phyloP scores from a whole-genome alignment of 1,140 invertebrate species.

The Phthorimaea operculella region DNA sequence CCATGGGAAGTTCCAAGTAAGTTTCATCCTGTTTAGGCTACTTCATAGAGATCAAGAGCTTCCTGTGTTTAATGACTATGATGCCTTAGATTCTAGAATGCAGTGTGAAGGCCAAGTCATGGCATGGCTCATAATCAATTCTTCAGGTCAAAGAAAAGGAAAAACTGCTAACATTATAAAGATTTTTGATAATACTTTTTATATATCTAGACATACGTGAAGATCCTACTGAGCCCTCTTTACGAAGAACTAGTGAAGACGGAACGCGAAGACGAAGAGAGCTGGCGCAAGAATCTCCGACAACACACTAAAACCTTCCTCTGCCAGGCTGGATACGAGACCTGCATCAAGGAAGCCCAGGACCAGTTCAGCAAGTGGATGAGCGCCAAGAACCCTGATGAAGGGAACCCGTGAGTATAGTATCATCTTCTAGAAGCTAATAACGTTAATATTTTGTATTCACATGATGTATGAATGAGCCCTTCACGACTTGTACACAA shows the following conservation, averaged over 20 bases:
- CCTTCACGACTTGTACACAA: too few relatives aligned
- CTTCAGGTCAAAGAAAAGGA: too few relatives aligned
- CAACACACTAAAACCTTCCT: constrained; percentile 74
- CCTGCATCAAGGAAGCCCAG: constrained; percentile 76
- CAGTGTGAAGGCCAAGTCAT: too few relatives aligned
- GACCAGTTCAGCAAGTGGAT: constrained; percentile 76
- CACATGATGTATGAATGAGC: too few relatives aligned
- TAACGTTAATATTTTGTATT: too few relatives aligned
- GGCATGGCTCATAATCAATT: too few relatives aligned
- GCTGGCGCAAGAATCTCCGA: constrained; percentile 72
- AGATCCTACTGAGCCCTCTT: constrained; percentile 72
- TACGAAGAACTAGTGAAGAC: constrained; percentile 72
- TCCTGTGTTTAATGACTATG: too few relatives aligned
- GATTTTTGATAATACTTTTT: not conserved
- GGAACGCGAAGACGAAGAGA: constrained; percentile 66
- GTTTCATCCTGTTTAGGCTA: too few relatives aligned
- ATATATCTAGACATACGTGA: constrained; percentile 71
- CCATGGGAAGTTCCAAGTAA: constrained; percentile 75
- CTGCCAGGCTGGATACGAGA: constrained; percentile 77
- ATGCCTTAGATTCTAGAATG: too few relatives aligned
- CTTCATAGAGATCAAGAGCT: too few relatives aligned
- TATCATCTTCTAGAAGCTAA: too few relatives aligned
- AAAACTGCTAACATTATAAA: too few relatives aligned
- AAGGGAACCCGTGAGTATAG: constrained; percentile 77
- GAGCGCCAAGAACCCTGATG: constrained; percentile 73